These are phyloP conservation scores for Triplophysa yarkandensis DNA, from an alignment of 2,797 vertebrate genomes.

Conservation along the genomic window DNA sequence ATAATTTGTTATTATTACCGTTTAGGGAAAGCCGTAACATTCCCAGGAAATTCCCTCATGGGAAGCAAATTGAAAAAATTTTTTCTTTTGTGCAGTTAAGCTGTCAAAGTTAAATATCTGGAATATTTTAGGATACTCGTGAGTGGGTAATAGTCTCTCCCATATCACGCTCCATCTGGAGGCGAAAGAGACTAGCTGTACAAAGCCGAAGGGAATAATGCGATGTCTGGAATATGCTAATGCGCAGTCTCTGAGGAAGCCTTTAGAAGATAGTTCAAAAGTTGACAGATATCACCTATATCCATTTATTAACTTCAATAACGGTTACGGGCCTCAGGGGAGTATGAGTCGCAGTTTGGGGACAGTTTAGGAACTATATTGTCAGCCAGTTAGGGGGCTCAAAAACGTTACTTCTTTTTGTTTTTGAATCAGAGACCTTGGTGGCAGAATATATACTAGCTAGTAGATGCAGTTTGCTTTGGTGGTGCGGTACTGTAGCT, in stretches of 20 bases:
- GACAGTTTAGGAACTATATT: constrained; percentile 32
- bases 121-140: constrained; percentile 61
- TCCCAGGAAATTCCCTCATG: neutral
- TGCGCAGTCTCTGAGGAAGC: constrained; percentile 72
- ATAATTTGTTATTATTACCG: constrained; percentile 1
- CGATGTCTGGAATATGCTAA: constrained; percentile 74
- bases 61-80: neutral
- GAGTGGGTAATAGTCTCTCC: constrained; percentile 71
- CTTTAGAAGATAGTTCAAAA: constrained; percentile 77
- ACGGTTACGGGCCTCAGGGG: constrained; percentile 74
- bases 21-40: neutral
- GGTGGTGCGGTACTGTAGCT: constrained; percentile 56
- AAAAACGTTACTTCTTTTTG: too few species aligned
- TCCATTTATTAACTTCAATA: constrained; percentile 82
- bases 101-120: constrained; percentile 28
- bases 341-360: constrained; percentile 35
- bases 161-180: constrained; percentile 75
- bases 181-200: constrained; percentile 61
- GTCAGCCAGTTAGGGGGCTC: constrained; percentile 14
- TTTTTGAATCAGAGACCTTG: too few species aligned
- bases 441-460: constrained; percentile 48
- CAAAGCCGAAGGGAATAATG: constrained; percentile 65
- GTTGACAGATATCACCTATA: constrained; percentile 75
- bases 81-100: constrained; percentile 28
- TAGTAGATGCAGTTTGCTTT: constrained; percentile 68